These are phyloP conservation scores for Pelvicachromis taeniatus DNA, from an alignment of 2,113 vertebrate species.

Conservation along the genomic window DNA sequence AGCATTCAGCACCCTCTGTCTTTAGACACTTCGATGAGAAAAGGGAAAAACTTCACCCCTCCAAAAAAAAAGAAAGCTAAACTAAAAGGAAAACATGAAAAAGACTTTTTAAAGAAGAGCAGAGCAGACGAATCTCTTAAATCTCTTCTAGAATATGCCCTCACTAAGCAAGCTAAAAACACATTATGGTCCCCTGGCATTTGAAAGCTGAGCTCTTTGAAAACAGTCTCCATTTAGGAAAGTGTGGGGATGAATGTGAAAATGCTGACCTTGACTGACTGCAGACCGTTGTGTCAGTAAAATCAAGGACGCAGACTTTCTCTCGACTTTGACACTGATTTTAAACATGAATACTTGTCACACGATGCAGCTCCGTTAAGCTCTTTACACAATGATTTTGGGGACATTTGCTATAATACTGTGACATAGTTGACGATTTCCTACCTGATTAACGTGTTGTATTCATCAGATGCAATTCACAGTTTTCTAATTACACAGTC, in stretches of 20 bases:
- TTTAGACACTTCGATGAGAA: neutral
- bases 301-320: neutral
- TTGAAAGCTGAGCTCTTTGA: neutral
- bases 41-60: neutral
- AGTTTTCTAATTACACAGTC: neutral
- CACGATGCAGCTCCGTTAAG: neutral
- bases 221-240: neutral
- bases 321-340: neutral
- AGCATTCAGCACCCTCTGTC: neutral
- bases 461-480: neutral
- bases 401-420: neutral
- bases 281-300: neutral
- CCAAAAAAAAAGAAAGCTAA: neutral
- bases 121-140: neutral
- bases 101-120: neutral
- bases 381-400: neutral
- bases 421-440: neutral
- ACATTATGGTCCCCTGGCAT: neutral
- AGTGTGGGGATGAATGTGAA: neutral
- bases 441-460: rapidly evolving
- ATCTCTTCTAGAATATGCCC: neutral
- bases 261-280: neutral
- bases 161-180: neutral
- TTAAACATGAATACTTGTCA: neutral
- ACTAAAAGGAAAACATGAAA: neutral